Conservation (phyloP, 2,888 invertebrate genomes). For the Venusia cambrica region DNA sequence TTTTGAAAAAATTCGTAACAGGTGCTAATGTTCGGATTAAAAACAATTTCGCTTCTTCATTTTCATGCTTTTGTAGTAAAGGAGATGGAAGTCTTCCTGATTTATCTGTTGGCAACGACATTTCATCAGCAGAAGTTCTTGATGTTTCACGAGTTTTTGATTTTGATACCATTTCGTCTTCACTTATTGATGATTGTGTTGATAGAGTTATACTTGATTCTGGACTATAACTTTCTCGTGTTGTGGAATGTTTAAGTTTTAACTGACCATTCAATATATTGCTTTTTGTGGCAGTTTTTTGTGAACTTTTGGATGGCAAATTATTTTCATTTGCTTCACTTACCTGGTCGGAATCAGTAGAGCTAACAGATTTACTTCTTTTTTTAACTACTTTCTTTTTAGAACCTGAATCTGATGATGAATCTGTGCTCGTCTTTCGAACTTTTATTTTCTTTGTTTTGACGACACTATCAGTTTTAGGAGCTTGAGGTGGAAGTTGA, state of each 20-base stretch:
- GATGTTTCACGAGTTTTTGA: slow-evolving; percentile 57
- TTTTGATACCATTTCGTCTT: slow-evolving; percentile 66
- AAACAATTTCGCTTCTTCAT: slow-evolving; percentile 86
- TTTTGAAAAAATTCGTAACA: slow-evolving; percentile 87
- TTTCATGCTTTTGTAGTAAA: slow-evolving; percentile 61
- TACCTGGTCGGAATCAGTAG: slow-evolving; percentile 64
- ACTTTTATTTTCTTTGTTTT: slow-evolving; percentile 65
- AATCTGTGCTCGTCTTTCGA: slow-evolving; percentile 64
- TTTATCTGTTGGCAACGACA: slow-evolving; percentile 74
- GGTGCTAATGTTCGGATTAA: slow-evolving; percentile 87
- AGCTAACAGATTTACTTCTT: slow-evolving; percentile 68
- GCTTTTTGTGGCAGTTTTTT: slow-evolving; percentile 46
- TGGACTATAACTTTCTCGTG: slow-evolving; percentile 67
- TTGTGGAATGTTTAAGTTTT: slow-evolving; percentile 63
- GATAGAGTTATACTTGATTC: slow-evolving; percentile 76
- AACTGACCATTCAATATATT: slow-evolving; percentile 50
- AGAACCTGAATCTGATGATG: slow-evolving; percentile 56
- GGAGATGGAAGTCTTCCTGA: slow-evolving; percentile 78
- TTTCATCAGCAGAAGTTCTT: slow-evolving; percentile 82
- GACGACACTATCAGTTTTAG: slow-evolving; percentile 58
- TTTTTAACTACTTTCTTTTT: slow-evolving; percentile 68
- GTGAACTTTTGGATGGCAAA: slow-evolving; percentile 44
- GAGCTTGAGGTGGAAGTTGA: slow-evolving; percentile 74
- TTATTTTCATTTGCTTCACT: slow-evolving; percentile 51
- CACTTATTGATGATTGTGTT: slow-evolving; percentile 74